Percentiles rank a stretch among this genome's conserved stretches.
Evolutionary conservation across 2,888 invertebrate genomes (phyloP).

Genomic region (Hirudinaria manillensis): DNA sequence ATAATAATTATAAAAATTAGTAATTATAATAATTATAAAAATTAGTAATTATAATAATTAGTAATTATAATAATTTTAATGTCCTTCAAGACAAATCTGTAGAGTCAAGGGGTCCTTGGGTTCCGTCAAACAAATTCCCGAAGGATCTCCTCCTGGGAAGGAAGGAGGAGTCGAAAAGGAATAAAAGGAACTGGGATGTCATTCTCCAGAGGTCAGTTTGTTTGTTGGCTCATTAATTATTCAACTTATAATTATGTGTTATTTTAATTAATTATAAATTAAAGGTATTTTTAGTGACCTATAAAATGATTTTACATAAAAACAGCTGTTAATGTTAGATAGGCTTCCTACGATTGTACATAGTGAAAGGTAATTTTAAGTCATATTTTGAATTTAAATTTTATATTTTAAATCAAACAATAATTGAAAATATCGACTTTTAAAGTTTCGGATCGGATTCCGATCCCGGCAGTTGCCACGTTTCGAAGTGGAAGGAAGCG

Average conservation of each 20-base stretch:
- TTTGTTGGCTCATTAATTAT: neutral
- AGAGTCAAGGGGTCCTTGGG: slow-evolving; percentile 12
- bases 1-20: too few species aligned
- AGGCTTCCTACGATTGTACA: neutral
- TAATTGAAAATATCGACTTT: neutral
- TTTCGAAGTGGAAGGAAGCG: neutral
- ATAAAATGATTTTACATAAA: too few species aligned
- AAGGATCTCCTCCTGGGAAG: slow-evolving; percentile 8
- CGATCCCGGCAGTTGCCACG: neutral
- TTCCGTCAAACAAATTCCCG: slow-evolving; percentile 22
- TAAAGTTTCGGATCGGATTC: neutral
- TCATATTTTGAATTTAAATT: too few species aligned
- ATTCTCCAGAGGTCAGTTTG: neutral
- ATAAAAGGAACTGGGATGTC: neutral
- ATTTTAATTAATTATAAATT: neutral
- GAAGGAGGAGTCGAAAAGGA: neutral
- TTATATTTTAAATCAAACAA: too few species aligned
- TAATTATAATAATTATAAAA: too few species aligned
- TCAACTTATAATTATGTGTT: neutral
- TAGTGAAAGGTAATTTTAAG: neutral
- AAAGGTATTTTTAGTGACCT: too few species aligned
- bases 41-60: too few species aligned
- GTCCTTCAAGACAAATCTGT: neutral
- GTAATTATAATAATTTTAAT: neutral
- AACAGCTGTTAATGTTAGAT: too few species aligned